phyloP scores from a whole-genome alignment of 2,113 vertebrate genomes.

The Rhagologus leucostigma region DNA sequence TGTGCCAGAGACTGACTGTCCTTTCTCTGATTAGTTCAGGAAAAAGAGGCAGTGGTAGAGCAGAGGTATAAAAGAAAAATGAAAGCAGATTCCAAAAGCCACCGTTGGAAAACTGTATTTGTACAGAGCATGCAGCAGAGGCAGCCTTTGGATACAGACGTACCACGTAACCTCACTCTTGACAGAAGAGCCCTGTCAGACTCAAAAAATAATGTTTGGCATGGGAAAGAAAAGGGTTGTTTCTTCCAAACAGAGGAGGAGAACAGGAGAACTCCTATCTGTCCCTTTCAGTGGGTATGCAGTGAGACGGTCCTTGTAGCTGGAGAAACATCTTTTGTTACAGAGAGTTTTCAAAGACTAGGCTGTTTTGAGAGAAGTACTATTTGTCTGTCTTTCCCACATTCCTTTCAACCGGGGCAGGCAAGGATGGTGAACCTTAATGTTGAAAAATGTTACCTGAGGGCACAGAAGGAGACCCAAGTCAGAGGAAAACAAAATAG shows the following conservation, averaged over 20 bases:
- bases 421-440: not conserved
- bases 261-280: not conserved
- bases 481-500: conserved; percentile 19
- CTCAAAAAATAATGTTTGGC: not conserved
- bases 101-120: not conserved
- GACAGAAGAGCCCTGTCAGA: not conserved
- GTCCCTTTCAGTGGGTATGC: not conserved
- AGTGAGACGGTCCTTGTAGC: not conserved
- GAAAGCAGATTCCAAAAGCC: not conserved
- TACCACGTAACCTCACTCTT: not conserved
- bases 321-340: not conserved
- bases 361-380: not conserved
- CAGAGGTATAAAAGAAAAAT: not conserved
- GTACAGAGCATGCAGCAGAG: not conserved
- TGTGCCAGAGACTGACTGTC: not conserved
- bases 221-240: not conserved
- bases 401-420: not conserved
- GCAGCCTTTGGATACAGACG: not conserved
- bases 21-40: not conserved
- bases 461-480: not conserved
- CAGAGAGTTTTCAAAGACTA: not conserved
- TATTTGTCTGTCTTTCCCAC: not conserved
- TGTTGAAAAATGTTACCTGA: not conserved
- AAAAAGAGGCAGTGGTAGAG: not conserved
- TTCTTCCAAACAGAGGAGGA: not conserved